Conservation (phyloP, 2,113 vertebrate species). For the Tretioscincus oriximinensis region DNA sequence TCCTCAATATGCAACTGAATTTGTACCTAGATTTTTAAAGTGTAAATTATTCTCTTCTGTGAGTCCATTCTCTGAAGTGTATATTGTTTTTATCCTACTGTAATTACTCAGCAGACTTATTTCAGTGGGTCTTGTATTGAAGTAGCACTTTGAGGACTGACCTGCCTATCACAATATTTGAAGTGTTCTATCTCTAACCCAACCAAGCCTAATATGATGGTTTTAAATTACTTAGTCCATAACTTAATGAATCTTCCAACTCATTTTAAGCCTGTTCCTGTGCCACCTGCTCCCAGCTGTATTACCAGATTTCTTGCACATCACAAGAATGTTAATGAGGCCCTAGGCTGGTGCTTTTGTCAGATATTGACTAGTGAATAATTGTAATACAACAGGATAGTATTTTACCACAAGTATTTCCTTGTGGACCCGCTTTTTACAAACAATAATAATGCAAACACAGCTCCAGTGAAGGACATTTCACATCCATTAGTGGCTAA, state of each 20-base stretch:
- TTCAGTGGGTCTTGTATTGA: slow-evolving; percentile 1
- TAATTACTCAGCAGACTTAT: slow-evolving; percentile 22
- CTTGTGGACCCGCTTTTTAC: not conserved
- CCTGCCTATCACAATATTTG: slow-evolving; percentile 7
- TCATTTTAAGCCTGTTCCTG: slow-evolving; percentile 34
- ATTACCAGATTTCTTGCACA: accelerated
- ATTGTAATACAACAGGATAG: not conserved
- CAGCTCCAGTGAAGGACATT: not conserved
- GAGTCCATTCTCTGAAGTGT: slow-evolving; percentile 3
- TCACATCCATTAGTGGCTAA: not conserved
- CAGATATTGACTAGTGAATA: accelerated
- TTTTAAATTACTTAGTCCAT: not conserved
- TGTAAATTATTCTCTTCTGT: not conserved
- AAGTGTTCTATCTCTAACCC: not conserved
- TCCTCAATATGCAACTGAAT: slow-evolving; percentile 15
- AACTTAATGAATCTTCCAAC: slow-evolving; percentile 15
- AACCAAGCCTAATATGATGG: not conserved
- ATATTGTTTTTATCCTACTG: slow-evolving; percentile 7
- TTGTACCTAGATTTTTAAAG: slow-evolving; percentile 9
- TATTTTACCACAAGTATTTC: not conserved
- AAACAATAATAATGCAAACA: not conserved
- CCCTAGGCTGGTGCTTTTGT: not conserved
- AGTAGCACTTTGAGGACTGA: slow-evolving; percentile 17
- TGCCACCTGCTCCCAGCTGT: slow-evolving; percentile 26
- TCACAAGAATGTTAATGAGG: not conserved